phyloP scores from a whole-genome alignment of 2,113 vertebrate genomes.

The Mormoops blainvillei region DNA sequence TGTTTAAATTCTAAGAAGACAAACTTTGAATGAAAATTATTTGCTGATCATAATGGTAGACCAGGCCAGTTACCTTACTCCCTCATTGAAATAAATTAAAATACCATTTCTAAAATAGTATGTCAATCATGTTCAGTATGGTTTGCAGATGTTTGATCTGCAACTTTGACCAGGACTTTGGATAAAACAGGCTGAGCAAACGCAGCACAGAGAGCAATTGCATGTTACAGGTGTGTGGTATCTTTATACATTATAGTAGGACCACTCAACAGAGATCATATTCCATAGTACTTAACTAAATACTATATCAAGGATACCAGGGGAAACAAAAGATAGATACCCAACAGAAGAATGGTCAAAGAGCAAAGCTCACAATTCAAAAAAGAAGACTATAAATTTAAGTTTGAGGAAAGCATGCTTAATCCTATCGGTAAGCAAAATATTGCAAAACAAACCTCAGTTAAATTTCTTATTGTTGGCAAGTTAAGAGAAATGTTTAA shows the following conservation, averaged over 20 bases:
- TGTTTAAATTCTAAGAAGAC: slow-evolving; percentile 10
- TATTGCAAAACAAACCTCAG: not conserved
- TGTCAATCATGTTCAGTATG: not conserved
- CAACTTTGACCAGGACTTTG: not conserved
- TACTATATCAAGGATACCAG: not conserved
- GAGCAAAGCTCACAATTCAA: not conserved
- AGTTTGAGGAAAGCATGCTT: not conserved
- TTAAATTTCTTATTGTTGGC: not conserved
- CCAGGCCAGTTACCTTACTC: not conserved
- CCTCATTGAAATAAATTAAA: slow-evolving; percentile 7
- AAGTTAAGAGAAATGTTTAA: not conserved
- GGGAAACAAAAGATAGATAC: not conserved
- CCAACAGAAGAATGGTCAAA: not conserved
- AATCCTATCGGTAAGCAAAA: not conserved
- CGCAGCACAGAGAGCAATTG: not conserved
- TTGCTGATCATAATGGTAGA: not conserved
- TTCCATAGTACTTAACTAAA: not conserved
- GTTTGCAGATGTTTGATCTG: not conserved
- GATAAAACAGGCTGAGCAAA: not conserved
- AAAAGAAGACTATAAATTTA: not conserved
- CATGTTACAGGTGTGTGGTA: not conserved
- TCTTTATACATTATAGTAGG: not conserved
- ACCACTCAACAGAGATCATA: not conserved
- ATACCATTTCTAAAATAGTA: not conserved
- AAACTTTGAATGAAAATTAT: slow-evolving; percentile 21